Evolutionary conservation across 2,113 vertebrate genomes (phyloP).

Genomic region (Panthera uncia): DNA sequence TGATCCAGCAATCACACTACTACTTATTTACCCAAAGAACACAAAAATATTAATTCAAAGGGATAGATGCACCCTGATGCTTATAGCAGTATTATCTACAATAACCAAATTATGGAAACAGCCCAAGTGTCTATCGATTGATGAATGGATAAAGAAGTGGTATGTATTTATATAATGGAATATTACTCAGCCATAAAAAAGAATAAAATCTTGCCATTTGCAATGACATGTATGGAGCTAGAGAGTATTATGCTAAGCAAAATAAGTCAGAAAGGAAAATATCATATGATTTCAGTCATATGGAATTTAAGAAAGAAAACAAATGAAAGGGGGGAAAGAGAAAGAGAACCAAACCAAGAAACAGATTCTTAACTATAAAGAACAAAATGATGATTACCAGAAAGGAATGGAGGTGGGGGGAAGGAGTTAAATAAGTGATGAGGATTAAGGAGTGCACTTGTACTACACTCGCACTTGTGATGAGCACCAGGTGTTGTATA

Average conservation of each 20-base stretch:
- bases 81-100: neutral
- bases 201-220: neutral
- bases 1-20: neutral
- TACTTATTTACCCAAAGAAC: neutral
- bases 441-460: neutral
- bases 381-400: neutral
- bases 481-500: neutral
- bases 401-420: neutral
- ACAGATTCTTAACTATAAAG: neutral
- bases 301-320: neutral
- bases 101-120: neutral
- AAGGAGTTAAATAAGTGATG: neutral
- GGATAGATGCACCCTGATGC: neutral
- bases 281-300: neutral
- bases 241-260: neutral
- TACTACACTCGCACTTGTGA: neutral
- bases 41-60: neutral
- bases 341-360: neutral
- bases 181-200: neutral
- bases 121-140: neutral
- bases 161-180: too few species aligned
- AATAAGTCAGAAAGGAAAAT: neutral
- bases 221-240: neutral
- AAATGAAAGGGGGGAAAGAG: neutral
- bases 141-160: neutral